These are phyloP conservation scores for Acropora yongei DNA, from an alignment of 64 coral and sea anemone genomes.

Conservation along the genomic window DNA sequence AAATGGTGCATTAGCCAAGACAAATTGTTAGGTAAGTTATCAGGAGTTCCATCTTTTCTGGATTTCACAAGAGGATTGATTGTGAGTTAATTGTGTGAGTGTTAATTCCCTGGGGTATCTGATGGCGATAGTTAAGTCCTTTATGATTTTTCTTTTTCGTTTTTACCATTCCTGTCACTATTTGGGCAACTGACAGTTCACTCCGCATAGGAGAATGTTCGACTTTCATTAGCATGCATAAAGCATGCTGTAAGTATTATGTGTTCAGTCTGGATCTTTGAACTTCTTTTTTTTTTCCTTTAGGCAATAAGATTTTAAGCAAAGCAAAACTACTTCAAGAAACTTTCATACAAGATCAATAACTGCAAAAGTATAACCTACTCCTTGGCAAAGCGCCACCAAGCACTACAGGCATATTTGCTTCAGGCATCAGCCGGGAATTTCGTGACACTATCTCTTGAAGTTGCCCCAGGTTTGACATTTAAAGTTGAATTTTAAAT, in stretches of 20 bases:
- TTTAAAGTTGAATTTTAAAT: too few relatives aligned
- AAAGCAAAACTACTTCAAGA: conserved; percentile 25
- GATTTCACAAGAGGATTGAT: not conserved
- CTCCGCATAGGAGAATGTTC: too few relatives aligned
- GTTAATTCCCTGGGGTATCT: too few relatives aligned
- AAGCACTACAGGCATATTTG: not conserved
- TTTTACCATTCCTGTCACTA: too few relatives aligned
- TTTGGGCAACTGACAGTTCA: too few relatives aligned
- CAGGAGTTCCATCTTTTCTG: not conserved
- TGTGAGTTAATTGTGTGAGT: not conserved
- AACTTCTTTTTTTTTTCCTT: not conserved
- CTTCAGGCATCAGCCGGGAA: not conserved
- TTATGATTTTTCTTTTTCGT: too few relatives aligned
- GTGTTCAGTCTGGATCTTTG: not conserved
- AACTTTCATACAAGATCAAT: not conserved
- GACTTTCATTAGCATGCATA: not conserved
- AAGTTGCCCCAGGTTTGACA: too few relatives aligned
- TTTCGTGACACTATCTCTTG: too few relatives aligned
- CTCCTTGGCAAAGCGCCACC: not conserved
- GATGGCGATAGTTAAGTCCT: too few relatives aligned
- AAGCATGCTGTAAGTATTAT: not conserved
- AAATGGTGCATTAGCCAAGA: conserved; percentile 69
- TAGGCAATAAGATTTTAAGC: not conserved
- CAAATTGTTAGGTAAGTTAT: conserved; percentile 59
- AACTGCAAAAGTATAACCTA: not conserved